Conservation (phyloP, 2,888 invertebrate species). For the Acheta domesticus region DNA sequence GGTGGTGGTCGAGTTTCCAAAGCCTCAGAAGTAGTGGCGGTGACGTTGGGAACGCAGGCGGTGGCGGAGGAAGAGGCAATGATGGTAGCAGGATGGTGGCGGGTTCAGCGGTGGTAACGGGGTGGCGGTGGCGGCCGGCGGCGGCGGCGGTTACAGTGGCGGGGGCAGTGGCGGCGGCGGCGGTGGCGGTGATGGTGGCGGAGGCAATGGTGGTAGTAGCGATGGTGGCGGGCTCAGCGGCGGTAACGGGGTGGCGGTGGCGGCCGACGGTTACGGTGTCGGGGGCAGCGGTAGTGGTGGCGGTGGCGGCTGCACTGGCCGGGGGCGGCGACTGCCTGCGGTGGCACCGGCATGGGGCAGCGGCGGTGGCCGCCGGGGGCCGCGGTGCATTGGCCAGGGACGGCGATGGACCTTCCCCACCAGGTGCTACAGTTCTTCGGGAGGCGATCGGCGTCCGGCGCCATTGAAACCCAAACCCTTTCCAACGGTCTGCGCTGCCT, state of each 20-base stretch:
- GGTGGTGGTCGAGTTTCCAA: no score
- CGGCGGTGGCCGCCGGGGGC: no score
- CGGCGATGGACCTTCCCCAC: background rate
- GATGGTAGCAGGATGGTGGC: background rate
- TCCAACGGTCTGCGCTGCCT: no score
- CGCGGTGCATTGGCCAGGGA: background rate
- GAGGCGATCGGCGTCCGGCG: no score
- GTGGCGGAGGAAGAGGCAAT: background rate
- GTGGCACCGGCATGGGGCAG: no score
- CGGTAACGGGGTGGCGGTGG: background rate
- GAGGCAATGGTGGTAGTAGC: background rate
- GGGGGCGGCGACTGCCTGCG: background rate
- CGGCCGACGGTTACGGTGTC: background rate
- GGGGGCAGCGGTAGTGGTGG: background rate
- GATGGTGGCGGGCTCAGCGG: no score
- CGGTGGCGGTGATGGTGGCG: background rate
- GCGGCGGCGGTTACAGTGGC: no score
- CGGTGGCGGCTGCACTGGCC: background rate
- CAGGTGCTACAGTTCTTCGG: background rate
- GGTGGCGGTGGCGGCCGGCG: background rate
- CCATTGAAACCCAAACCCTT: no score
- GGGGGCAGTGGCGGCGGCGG: background rate
- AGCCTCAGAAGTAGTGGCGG: no score
- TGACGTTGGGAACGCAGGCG: background rate
- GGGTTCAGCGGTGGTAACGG: background rate